Evolutionary conservation across 2,888 invertebrate genomes (phyloP), one percentile per base, ranked within the genome.

Genomic region (Epicampocera succincta): DNA sequence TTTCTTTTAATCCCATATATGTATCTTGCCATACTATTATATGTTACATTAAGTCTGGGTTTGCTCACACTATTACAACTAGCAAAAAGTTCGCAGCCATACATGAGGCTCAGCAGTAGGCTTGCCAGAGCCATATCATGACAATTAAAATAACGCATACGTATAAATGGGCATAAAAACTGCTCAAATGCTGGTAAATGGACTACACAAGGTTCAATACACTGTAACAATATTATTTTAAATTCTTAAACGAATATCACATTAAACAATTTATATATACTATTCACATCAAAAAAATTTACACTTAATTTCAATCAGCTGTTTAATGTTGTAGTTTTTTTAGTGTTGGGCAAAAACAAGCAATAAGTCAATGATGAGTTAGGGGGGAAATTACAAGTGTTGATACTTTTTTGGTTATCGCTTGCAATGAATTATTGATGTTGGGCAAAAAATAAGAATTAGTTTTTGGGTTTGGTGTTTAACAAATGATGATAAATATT

Each of bases 81-180:
- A n/a, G n/a, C n/a, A n/a, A n/a, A n/a, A n/a, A n/a, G n/a, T n/a
- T n/a, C n/a, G n/a, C n/a, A n/a, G n/a, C n/a, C n/a, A n/a, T n/a
- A n/a, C n/a, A n/a, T n/a, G n/a, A n/a, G n/a, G n/a, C n/a, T n/a
- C n/a, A n/a, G n/a, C n/a, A n/a, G n/a, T n/a, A n/a, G n/a, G n/a
- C n/a, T n/a, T n/a, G n/a, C n/a, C n/a, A n/a, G n/a, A n/a, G n/a
- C n/a, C n/a, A 44, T 61, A 61, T 61, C 44, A 25, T 61, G 25
- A 61, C 61, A 61, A 61, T 44, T 61, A 44, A 61, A 52, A 66
- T 66, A 65, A 33, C 48, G 48, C 48, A 65, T 65, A 48, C 48
- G 33, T 65, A 46, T 46, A 63, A 63, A 63, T 63, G 25, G 48
- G 63, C 29, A 63, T 44, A 63, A 63, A 63, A 63, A 63, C 63